These are phyloP conservation scores for Himalopsyche tibetana DNA, from an alignment of 2,888 invertebrate genomes.

Conservation along the genomic window DNA sequence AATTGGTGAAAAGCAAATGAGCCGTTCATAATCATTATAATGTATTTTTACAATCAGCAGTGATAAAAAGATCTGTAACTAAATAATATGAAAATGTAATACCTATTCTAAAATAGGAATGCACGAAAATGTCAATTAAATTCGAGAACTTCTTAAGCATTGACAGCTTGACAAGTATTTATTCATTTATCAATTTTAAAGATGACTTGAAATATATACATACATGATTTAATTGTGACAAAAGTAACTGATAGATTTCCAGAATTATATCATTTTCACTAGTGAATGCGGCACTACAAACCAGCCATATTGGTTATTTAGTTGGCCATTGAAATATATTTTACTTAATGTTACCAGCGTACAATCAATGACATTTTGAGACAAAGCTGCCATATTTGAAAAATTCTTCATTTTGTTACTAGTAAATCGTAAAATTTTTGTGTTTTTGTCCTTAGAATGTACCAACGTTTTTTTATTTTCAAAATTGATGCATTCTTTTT, in stretches of 20 bases:
- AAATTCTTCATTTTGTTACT: not conserved
- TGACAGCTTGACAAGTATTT: slow-evolving; percentile 38
- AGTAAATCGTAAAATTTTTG: no score
- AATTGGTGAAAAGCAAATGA: not conserved
- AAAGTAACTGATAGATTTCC: slow-evolving; percentile 23
- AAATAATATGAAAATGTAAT: slow-evolving; percentile 40
- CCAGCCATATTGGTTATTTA: slow-evolving; percentile 48
- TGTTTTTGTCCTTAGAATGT: no score
- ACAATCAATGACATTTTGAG: slow-evolving; percentile 41
- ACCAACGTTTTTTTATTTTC: no score
- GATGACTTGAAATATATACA: slow-evolving; percentile 43
- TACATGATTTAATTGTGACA: slow-evolving; percentile 45
- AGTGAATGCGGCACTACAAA: slow-evolving; percentile 34
- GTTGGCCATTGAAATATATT: slow-evolving; percentile 44
- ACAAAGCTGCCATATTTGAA: not conserved
- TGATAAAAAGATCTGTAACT: slow-evolving; percentile 6
- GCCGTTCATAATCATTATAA: slow-evolving; percentile 45
- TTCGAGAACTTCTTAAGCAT: slow-evolving; percentile 11
- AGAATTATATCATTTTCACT: slow-evolving; percentile 47
- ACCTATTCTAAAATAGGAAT: slow-evolving; percentile 43
- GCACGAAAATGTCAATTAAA: slow-evolving; percentile 35
- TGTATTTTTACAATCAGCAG: slow-evolving; percentile 46
- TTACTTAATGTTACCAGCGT: slow-evolving; percentile 2
- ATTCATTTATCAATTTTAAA: slow-evolving; percentile 38
- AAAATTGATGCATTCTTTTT: no score